Base-by-base conservation (phyloP, 1,140 invertebrate species). In the Drosophila pachea region DNA sequence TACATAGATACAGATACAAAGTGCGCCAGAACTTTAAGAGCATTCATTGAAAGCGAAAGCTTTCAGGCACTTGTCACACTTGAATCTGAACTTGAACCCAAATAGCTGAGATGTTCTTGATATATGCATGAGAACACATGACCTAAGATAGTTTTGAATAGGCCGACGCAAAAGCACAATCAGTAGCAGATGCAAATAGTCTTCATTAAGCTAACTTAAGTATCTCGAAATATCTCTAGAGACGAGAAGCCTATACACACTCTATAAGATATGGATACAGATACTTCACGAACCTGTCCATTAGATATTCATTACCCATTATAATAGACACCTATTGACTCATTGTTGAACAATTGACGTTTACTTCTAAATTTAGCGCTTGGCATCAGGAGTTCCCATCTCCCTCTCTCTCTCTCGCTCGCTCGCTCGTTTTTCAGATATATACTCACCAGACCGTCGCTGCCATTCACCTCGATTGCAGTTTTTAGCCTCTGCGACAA, bases 401-500 rank as follows among this genome's bases (percentile, higher is more conserved):
- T 14, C 33, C 48, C 7, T 32, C 33, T 32, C 8, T 36, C 40
- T 29, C 9, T 38, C 14, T 56, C 53, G 54, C 45, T 59, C 54
- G 71, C 55, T 12, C 14, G 33, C 7, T 43, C 14, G n/a, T 32
- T 35, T 16, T 14, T 40, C 32, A 22, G 12, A 43, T 48, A 47
- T 40, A 54, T 83, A 93, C 93, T 94, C 88, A 94, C 93, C 93
- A 93, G 90, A 62, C 92, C 89, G 74, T 89, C 88, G 74, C 81
- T 89, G 67, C 88, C 89, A 58, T 89, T 89, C 33, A 89, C 89
- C 68, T 89, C 88, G 65, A 89, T 87, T 40, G 89, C 88, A 36
- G 89, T 89, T 82, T 91, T 90, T 63, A 93, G 76, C 73, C 93
- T 91, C 64, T 93, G 94, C 74, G 95, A 94, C 43, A 97, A 89